Base-by-base conservation (phyloP, 2,888 invertebrate species). In the Sthenelais limicola region DNA sequence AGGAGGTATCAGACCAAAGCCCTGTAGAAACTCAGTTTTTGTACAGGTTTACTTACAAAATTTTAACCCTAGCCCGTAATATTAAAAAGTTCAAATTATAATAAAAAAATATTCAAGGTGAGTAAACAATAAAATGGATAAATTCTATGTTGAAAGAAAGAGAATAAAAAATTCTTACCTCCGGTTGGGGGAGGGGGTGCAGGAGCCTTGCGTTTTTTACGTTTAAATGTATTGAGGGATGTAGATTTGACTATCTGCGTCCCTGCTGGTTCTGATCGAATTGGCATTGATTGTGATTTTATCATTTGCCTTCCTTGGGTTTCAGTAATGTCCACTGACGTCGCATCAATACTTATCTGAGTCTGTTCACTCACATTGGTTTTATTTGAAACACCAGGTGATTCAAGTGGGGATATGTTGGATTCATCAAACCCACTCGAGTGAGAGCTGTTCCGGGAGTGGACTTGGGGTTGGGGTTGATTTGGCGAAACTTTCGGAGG, bases 401-500 rank as follows among this genome's bases (percentile, higher is more conserved):
- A 73, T 33, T 73, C 73, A 4, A 73, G 26, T 1, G 73, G 73
- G 3, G 73, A 69, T 12, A 73, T 28, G 21, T 43, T 43, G 1
- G 66, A 91, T 90, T 92, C 92, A 84, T 92, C 92, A 83, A 92
- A 92, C 0, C 92, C 92, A 73, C 92, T 92, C 80, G 92, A 92
- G 84, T 92, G 92, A 76, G 92, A 92, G 86, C 92, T 92, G 82
- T 92, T 92, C 76, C 92, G 89, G 51, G 92, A 92, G 74, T 77
- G 75, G 49, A 43, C 58, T 24, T 33, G 58, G 21, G 54, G 43
- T 21, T 77, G 75, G 52, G 71, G 74, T 68, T 77, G 78, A 5
- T 77, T 77, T 52, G 85, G 82, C 3, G 85, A 85, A 0, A 2
- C 24, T 26, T 26, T 21, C 3, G 30, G 32, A 2, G 35, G 52